These are phyloP conservation scores for Geothlypis trichas DNA, from an alignment of 2,113 vertebrate genomes.

Conservation along the genomic window DNA sequence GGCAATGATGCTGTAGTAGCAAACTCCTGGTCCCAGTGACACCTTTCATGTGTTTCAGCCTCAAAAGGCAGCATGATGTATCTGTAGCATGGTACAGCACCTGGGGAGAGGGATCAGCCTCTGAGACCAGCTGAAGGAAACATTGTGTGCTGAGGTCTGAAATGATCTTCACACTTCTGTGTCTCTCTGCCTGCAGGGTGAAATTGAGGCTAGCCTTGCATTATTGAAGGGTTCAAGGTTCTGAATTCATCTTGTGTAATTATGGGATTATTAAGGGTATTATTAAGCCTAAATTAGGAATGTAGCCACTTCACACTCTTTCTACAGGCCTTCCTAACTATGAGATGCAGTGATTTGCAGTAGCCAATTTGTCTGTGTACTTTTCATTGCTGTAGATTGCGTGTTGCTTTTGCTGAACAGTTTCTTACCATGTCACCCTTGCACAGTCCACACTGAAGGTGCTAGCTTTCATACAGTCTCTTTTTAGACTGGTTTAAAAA, in stretches of 20 bases:
- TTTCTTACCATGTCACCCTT: neutral
- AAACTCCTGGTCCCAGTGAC: neutral
- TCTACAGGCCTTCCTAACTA: neutral
- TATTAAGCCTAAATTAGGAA: neutral
- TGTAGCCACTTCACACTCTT: neutral
- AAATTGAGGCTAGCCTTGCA: neutral
- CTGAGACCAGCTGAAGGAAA: neutral
- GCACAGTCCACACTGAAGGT: neutral
- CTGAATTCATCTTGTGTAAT: constrained; percentile 27
- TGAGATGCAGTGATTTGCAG: neutral
- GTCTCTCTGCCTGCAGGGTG: neutral
- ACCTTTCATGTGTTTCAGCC: neutral
- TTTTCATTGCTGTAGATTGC: neutral
- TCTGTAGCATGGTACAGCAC: neutral
- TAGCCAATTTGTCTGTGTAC: neutral
- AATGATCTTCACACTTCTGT: neutral
- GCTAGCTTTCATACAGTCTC: neutral
- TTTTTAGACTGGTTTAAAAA: neutral
- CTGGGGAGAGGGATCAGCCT: neutral
- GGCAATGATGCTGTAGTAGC: neutral
- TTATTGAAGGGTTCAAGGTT: neutral
- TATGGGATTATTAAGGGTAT: neutral
- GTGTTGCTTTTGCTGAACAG: neutral
- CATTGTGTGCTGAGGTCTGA: neutral
- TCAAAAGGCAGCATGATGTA: neutral